Conservation (phyloP, 2,888 invertebrate species). For the Microplitis manilae region DNA sequence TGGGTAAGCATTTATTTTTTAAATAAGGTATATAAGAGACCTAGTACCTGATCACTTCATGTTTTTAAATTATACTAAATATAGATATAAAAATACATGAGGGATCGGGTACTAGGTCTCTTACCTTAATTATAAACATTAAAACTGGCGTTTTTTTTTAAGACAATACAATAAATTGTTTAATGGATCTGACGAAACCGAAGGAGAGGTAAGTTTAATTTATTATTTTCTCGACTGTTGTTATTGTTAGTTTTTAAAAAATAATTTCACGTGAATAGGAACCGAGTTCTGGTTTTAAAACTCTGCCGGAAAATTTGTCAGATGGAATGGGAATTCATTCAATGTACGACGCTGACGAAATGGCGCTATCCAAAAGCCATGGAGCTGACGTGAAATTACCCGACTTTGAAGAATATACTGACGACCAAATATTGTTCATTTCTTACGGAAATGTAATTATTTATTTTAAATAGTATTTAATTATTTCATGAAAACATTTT, state of each 20-base stretch:
- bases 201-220: too few species aligned
- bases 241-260: background rate
- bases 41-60: too few species aligned
- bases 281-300: conserved; percentile 26
- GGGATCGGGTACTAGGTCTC: too few species aligned
- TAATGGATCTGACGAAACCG: background rate
- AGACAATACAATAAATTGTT: conserved; percentile 45
- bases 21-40: too few species aligned
- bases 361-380: conserved; percentile 35
- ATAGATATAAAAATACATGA: too few species aligned
- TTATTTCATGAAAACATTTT: background rate
- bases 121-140: too few species aligned
- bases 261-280: background rate
- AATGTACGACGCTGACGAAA: conserved; percentile 78
- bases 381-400: conserved; percentile 73
- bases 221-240: too few species aligned
- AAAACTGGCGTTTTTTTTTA: too few species aligned
- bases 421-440: conserved; percentile 83
- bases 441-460: conserved; percentile 67
- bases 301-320: conserved; percentile 82
- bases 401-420: conserved; percentile 76
- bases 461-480: background rate
- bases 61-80: too few species aligned
- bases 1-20: conserved; percentile 14
- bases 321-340: conserved; percentile 88